Percentiles rank a stretch among this genome's conserved stretches.
These are phyloP conservation scores for Catagonus wagneri DNA, from an alignment of 2,113 vertebrate species.

Conservation along the genomic window DNA sequence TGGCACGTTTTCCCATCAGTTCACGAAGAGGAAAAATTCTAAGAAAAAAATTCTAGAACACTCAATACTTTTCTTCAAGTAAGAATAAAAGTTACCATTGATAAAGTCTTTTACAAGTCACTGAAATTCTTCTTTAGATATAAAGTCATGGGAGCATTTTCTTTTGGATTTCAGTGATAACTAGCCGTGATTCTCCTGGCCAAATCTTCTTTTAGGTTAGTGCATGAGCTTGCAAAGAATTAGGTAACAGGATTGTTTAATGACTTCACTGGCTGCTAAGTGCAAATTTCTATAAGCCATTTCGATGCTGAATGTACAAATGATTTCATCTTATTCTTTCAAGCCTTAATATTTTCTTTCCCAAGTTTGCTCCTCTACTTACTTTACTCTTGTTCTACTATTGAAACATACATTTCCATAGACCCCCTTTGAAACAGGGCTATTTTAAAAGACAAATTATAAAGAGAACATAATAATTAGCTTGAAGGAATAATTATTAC, in stretches of 20 bases:
- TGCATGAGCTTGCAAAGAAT: neutral
- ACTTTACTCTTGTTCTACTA: neutral
- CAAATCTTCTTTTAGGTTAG: neutral
- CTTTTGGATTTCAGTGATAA: neutral
- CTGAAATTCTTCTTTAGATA: neutral
- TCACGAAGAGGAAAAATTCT: neutral
- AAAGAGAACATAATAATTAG: neutral
- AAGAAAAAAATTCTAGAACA: constrained; percentile 23
- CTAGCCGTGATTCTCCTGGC: neutral
- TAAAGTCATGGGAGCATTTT: neutral
- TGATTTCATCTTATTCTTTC: neutral
- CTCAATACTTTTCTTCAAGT: neutral
- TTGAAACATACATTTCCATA: neutral
- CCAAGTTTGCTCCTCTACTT: neutral
- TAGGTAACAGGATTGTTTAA: neutral
- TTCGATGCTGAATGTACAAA: neutral
- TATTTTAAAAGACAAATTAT: neutral
- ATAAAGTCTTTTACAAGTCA: neutral
- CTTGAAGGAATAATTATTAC: neutral
- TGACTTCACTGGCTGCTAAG: neutral
- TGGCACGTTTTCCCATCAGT: neutral
- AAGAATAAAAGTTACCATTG: neutral
- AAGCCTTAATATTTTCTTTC: neutral
- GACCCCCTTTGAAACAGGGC: neutral
- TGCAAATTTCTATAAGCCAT: neutral